phyloP scores from a whole-genome alignment of 2,113 vertebrate genomes.

The Columba janthina region DNA sequence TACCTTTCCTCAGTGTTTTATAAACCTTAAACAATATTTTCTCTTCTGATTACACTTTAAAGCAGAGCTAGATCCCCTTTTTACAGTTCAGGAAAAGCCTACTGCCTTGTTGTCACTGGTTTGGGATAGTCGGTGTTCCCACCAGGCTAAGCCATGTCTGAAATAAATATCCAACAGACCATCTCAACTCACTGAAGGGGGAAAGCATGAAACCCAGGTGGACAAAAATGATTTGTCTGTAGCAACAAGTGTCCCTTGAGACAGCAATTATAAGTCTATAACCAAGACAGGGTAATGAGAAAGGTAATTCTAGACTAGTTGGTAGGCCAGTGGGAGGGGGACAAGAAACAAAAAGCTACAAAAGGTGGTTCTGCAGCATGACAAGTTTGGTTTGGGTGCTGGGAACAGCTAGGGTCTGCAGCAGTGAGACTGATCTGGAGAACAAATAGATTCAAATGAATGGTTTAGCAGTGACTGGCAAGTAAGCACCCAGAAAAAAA shows the following conservation, averaged over 20 bases:
- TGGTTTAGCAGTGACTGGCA: neutral
- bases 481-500: neutral
- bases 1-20: neutral
- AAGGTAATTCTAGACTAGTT: neutral
- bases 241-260: neutral
- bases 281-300: neutral
- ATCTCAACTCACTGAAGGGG: neutral
- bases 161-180: neutral
- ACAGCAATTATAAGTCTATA: neutral
- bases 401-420: neutral
- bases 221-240: neutral
- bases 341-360: neutral
- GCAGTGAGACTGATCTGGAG: neutral
- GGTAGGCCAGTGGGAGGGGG: neutral
- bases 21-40: neutral
- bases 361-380: neutral
- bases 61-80: neutral
- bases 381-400: neutral
- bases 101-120: accelerated
- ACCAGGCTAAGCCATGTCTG: neutral
- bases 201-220: neutral
- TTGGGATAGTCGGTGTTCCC: neutral
- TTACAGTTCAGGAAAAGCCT: neutral
- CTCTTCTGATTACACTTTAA: neutral
- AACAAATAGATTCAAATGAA: neutral